Evolutionary conservation across 2,113 vertebrate species (phyloP), one percentile per base, ranked within the genome.

Genomic region (Cottus gobio): DNA sequence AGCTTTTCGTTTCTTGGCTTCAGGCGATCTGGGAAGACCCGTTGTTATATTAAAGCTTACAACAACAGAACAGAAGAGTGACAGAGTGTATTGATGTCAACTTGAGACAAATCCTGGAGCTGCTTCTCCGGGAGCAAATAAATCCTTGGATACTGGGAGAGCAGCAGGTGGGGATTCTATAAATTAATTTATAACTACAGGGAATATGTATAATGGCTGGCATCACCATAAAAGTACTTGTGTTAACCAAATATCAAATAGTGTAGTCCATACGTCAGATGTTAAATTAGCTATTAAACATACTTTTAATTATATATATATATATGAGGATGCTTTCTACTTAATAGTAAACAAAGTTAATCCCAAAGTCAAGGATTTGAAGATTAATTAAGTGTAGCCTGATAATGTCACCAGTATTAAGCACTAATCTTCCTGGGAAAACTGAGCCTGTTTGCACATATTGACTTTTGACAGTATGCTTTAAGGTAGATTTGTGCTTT

Each of bases 1-100:
- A 0, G 6, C 80, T 83, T 93, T 94, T 39, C 93, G 70, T 83
- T 93, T 94, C 71, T 65, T 91, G 31, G 90, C 66, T 76, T 92
- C 87, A 2, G 92, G 91, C 63, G 93, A 93, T 61, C 93, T 93
- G 6, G 0, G 10, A 61, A 70, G 28, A 63, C 13, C 3, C 44
- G 56, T 0, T 65, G 11, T 8, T 5, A 16, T 2, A 18, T 56
- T 22, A 56, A 58, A 37, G n/a, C 46, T 20, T 5, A 48, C 44
- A 20, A 48, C 44, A 54, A 54, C 50, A 50, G 18, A 58, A 66
- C 50, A n/a, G 8, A 22, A 28, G 24, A 10, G 65, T 0, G 4
- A 57, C 3, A 52, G n/a, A 24, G 26, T 5, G 1, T 31, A 30
- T 2, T n/a, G 7, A 56, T 30, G 4, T 6, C 16, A 30, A 10